Evolutionary conservation across 2,113 vertebrate species (phyloP), one percentile per base, ranked within the genome.

Genomic region (Falcunculus frontatus): DNA sequence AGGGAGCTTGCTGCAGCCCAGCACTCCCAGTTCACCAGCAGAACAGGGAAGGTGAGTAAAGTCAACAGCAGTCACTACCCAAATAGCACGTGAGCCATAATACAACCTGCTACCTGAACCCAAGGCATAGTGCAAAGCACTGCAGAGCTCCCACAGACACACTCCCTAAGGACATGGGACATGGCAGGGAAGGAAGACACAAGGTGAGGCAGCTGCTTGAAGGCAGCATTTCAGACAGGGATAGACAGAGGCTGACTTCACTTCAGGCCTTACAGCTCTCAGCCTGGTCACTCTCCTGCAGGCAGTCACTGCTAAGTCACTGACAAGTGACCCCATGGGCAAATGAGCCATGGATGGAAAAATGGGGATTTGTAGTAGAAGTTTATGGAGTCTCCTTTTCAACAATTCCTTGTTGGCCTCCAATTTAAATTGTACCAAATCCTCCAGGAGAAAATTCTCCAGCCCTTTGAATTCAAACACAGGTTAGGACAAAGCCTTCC

Each of bases 71-170:
- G 33, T 10, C 88, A 55, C 42, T 4, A 10, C 25, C 35, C 64
- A 56, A 59, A 41, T 0, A 86, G 50, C 52, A 50, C 20, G 1
- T 0, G 3, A 72, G 56, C 26, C 32, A 13, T 1, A 67, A 29
- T 1, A n/a, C 3, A 4, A 47, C 4, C 47, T 55, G 55, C 39
- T 49, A 11, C 17, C 53, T 16, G 15, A 65, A 18, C 9, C 42
- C 33, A 33, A 56, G 63, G 72, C n/a, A 46, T 0, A 19, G 35
- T 2, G 35, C 52, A 73, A 62, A 42, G 67, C 41, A 32, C 53
- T 33, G 65, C 78, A 68, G 76, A 63, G 56, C 73, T 83, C 30
- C 67, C 47, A 37, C 57, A 69, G 59, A 41, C 20, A 75, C 59
- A 35, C 3, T 42, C 4, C 50, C 42, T 8, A 21, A 9, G 69